Percentiles rank a stretch among this genome's conserved stretches.
phyloP scores from a whole-genome alignment of 2,888 invertebrate genomes.

The Pollenia angustigena region DNA sequence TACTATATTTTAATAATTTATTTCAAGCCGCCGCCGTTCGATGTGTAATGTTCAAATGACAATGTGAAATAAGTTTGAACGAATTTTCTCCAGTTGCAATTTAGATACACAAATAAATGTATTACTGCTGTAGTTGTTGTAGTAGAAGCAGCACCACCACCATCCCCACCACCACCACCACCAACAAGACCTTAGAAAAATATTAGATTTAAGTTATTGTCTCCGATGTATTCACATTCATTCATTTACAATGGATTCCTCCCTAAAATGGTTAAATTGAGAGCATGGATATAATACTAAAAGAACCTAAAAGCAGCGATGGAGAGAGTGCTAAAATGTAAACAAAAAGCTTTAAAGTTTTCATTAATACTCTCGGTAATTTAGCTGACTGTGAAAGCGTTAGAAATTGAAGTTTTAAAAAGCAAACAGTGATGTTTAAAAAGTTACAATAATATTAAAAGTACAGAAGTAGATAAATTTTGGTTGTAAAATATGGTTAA shows the following conservation, averaged over 20 bases:
- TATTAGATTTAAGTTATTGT: slow-evolving; percentile 53
- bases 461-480: no score
- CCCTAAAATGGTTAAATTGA: slow-evolving; percentile 38
- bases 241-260: slow-evolving; percentile 25
- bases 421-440: slow-evolving; percentile 1
- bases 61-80: slow-evolving; percentile 69
- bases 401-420: slow-evolving; percentile 40
- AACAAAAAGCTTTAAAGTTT: slow-evolving; percentile 64
- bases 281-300: slow-evolving; percentile 5
- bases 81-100: slow-evolving; percentile 60
- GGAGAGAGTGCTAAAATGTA: slow-evolving; percentile 36
- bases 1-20: slow-evolving; percentile 24
- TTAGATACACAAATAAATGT: slow-evolving; percentile 54
- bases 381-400: not conserved
- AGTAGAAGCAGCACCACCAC: not conserved
- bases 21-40: slow-evolving; percentile 61
- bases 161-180: not conserved
- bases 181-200: slow-evolving; percentile 36
- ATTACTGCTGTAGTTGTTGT: slow-evolving; percentile 25
- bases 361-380: not conserved
- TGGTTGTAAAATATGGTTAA: no score
- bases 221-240: slow-evolving; percentile 20
- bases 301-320: slow-evolving; percentile 12
- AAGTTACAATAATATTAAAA: not conserved
- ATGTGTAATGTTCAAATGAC: slow-evolving; percentile 71